Evolutionary conservation across 2,888 invertebrate species (phyloP), one percentile per base, ranked within the genome.

Genomic region (Bimastos eiseni): DNA sequence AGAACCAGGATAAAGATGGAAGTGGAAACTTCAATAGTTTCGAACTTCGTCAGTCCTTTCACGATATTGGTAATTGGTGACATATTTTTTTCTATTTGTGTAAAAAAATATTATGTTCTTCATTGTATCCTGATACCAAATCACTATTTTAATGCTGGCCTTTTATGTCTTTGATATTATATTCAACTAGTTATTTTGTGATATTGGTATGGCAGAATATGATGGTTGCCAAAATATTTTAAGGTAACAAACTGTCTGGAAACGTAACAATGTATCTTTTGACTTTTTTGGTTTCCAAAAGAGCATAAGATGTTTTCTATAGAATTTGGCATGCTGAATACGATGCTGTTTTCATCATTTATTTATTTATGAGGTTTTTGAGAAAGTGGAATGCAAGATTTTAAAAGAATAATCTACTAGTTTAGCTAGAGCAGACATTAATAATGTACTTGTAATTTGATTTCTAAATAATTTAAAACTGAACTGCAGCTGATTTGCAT

Each of bases 1-100:
- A 94, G 92, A 92, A 94, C 89, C 94, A 93, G 93, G 95, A 95
- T 92, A 92, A 91, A 70, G 95, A 95, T 92, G 92, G 90, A 37
- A 95, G 94, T 93, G 95, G 95, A 44, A 93, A 92, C 91, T 93
- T 95, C 91, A 95, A 93, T 92, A 93, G 94, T 37, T 94, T 94
- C 92, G 95, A 95, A 92, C 93, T 95, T 88, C 93, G 95, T 92
- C 91, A 92, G 91, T 94, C 95, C 41, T 93, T 95, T 90, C 93
- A 93, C 90, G 92, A 93, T 91, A 94, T 94, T 92, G 95, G 95
- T 89, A 34, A 38, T 38, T 44, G n/a, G 19, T 41, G 17, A 37
- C 34, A 11, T 38, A 33, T 89, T 33, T 89, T 44, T 41, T 36
- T 38, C 49, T 34, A 19, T 30, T 11, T 41, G 21, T 37, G 21